Evolutionary conservation across 2,797 vertebrate species (phyloP).

Genomic region (Sebastes oblongus): DNA sequence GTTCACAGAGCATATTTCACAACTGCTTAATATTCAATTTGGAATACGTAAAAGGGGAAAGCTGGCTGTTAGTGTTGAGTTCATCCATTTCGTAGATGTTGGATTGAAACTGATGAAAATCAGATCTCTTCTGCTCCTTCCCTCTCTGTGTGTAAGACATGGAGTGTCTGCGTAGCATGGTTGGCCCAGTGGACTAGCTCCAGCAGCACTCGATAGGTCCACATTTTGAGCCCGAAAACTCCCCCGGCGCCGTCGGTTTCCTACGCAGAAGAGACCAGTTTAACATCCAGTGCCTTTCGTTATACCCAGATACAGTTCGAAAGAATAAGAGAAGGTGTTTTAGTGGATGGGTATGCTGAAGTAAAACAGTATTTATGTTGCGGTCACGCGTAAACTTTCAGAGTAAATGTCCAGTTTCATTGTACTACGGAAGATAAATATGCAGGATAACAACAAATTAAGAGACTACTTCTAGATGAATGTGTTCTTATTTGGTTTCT

Average conservation of each 20-base stretch:
- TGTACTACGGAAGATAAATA: not conserved
- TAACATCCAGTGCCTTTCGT: not conserved
- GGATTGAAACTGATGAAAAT: not conserved
- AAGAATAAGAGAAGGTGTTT: not conserved
- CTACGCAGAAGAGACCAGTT: conserved; percentile 49
- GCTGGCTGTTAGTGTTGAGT: conserved; percentile 61
- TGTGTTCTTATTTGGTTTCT: not conserved
- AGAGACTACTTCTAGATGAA: not conserved
- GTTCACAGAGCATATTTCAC: conserved; percentile 37
- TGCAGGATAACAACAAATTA: not conserved
- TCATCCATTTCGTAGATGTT: conserved; percentile 43
- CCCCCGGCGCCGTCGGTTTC: conserved; percentile 75
- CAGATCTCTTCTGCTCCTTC: conserved; percentile 62
- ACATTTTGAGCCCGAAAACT: conserved; percentile 75
- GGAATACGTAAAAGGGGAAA: conserved; percentile 25
- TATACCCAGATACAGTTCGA: not conserved
- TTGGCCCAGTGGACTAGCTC: conserved; percentile 84
- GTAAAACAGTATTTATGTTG: not conserved
- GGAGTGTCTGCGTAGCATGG: conserved; percentile 75
- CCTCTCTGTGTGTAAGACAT: conserved; percentile 69
- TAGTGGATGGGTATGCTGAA: not conserved
- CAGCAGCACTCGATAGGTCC: conserved; percentile 80
- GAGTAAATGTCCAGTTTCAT: not conserved
- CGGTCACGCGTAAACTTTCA: not conserved
- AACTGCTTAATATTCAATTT: conserved; percentile 8